Percentiles rank a stretch among this genome's conserved stretches.
Conservation (phyloP, 2,888 invertebrate genomes). For the Serrognathus titanus region DNA sequence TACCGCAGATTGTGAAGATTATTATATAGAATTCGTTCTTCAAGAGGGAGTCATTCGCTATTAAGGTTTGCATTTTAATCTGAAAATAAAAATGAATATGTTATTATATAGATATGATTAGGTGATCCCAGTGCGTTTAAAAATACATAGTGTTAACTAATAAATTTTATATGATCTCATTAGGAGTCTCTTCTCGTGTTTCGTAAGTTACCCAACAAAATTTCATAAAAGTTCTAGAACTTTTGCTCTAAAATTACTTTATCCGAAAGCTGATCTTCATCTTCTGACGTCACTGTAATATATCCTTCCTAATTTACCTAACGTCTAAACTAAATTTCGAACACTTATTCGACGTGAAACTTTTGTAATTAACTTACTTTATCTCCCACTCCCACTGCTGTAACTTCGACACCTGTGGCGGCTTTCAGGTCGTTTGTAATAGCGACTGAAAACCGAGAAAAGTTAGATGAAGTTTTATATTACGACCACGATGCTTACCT, state of each 20-base stretch:
- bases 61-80: constrained; percentile 52
- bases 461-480: neutral
- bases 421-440: constrained; percentile 66
- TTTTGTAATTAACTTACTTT: constrained; percentile 55
- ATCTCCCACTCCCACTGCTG: constrained; percentile 75
- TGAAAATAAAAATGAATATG: constrained; percentile 31
- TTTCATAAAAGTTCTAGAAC: too few species aligned
- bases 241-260: too few species aligned
- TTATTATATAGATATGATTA: constrained; percentile 26
- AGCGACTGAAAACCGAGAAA: constrained; percentile 4
- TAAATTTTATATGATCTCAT: too few species aligned
- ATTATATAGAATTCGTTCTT: constrained; percentile 46
- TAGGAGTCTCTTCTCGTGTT: too few species aligned
- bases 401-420: constrained; percentile 65
- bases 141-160: too few species aligned
- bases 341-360: too few species aligned
- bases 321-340: too few species aligned
- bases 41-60: constrained; percentile 45
- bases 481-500: constrained; percentile 50
- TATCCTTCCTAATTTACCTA: too few species aligned
- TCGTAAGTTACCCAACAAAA: too few species aligned
- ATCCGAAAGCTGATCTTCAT: too few species aligned
- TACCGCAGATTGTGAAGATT: constrained; percentile 59
- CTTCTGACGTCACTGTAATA: too few species aligned
- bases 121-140: too few species aligned